Evolutionary conservation across 2,113 vertebrate species (phyloP), one percentile per base, ranked within the genome.

Genomic region (Climacteris rufus): DNA sequence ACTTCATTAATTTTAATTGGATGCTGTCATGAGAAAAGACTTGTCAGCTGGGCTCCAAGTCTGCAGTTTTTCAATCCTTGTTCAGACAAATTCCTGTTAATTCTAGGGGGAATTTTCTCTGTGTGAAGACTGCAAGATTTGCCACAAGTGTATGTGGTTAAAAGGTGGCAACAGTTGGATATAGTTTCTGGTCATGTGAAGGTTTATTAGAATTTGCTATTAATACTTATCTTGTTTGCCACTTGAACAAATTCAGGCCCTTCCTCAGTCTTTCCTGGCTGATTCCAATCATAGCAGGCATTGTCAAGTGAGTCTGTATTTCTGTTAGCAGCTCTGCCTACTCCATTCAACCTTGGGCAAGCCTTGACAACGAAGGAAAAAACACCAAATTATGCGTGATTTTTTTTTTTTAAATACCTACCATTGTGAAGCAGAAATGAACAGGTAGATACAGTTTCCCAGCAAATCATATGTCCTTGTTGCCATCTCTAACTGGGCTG

Each of bases 1-100:
- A 71, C 79, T 86, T 94, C 79, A 79, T 95, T 90, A 94, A 92
- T 95, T 94, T 95, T 93, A 94, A 87, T 80, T 83, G 90, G 87
- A 80, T 87, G 54, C 71, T 86, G 56, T 93, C 79, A 90, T 45
- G 83, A 92, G 82, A 54, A 93, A 78, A 44, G 56, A 37, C 59
- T 83, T 50, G 53, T 76, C 3, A 6, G 44, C 37, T 80, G 64
- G 63, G 56, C 47, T 77, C 42, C 1, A 11, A 70, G 33, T 54
- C 66, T 72, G 54, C 42, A 53, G 54, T 61, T 83, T 42, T 54
- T 87, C 63, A 50, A 13, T 31, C 63, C 82, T 65, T 79, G 30
- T 69, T 88, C 70, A 70, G 45, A 49, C 61, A 91, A 92, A 94
- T 81, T 66, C 63, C 52, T 66, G 6, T 20, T 82, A 44, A 78